A percentile compares a stretch with the other conserved stretches of the same genome.
phyloP scores from a whole-genome alignment of 23 tunicate genomes.

The Trididemnum miniatum region DNA sequence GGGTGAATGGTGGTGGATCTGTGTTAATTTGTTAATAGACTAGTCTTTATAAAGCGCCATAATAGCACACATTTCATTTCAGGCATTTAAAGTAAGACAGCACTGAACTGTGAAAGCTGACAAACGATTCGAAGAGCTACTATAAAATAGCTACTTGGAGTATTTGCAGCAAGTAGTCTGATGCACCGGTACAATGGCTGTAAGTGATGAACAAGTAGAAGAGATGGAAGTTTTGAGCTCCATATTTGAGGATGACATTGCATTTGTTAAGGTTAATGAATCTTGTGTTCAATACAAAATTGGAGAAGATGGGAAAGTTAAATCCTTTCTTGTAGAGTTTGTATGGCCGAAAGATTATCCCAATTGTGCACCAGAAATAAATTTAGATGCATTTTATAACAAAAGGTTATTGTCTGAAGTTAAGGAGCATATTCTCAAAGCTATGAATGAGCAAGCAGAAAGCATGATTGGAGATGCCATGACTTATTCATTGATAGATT shows the following conservation, averaged over 20 bases:
- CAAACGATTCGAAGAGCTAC: too few species aligned
- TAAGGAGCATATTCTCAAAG: constrained; percentile 37
- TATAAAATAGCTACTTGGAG: too few species aligned
- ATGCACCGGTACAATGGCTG: constrained; percentile 35
- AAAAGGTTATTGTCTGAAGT: constrained; percentile 60
- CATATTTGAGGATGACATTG: constrained; percentile 85
- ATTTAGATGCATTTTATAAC: constrained; percentile 79
- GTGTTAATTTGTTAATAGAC: too few species aligned
- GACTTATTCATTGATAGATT: constrained; percentile 71
- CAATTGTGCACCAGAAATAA: constrained; percentile 38
- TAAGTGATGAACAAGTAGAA: constrained; percentile 72
- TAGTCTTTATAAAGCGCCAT: too few species aligned
- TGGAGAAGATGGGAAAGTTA: constrained; percentile 53
- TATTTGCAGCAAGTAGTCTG: too few species aligned
- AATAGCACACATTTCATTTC: too few species aligned
- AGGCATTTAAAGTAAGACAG: too few species aligned
- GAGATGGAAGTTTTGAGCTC: constrained; percentile 76
- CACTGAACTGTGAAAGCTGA: too few species aligned
- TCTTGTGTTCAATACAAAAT: constrained; percentile 74
- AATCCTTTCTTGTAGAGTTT: constrained; percentile 80
- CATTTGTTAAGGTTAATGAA: constrained; percentile 54
- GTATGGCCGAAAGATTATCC: constrained; percentile 80
- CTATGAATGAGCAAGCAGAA: constrained; percentile 45
- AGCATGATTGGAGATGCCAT: constrained; percentile 75
- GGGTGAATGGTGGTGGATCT: too few species aligned